Conservation (phyloP, 2,888 invertebrate genomes). For the Chrysolina haemoptera region DNA sequence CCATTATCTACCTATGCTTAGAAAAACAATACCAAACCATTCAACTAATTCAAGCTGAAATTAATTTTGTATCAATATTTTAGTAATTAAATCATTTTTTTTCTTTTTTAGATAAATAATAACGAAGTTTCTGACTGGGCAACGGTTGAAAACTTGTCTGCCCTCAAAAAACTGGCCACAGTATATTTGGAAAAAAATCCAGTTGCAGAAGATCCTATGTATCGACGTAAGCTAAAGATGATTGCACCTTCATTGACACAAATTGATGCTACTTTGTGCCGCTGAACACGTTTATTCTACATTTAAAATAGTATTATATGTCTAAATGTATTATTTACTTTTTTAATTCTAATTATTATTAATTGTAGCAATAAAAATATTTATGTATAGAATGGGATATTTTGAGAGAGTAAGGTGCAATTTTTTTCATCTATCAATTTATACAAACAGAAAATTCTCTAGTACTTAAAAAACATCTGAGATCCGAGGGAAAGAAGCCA, state of each 20-base stretch:
- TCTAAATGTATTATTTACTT: constrained; percentile 2
- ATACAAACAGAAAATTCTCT: too few species aligned
- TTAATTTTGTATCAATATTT: too few species aligned
- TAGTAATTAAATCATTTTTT: too few species aligned
- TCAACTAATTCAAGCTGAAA: too few species aligned
- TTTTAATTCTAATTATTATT: background rate
- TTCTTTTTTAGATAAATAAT: constrained; percentile 86
- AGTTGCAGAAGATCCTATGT: constrained; percentile 85
- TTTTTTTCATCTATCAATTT: too few species aligned
- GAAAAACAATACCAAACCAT: too few species aligned
- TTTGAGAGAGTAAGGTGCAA: too few species aligned
- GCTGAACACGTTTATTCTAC: constrained; percentile 69
- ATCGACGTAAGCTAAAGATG: constrained; percentile 92
- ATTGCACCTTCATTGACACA: constrained; percentile 89
- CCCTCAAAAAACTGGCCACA: constrained; percentile 81
- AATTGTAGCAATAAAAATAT: background rate
- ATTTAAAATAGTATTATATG: constrained; percentile 13
- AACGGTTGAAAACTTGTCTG: constrained; percentile 81
- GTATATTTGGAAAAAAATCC: constrained; percentile 97
- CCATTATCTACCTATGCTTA: too few species aligned
- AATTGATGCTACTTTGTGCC: constrained; percentile 95
- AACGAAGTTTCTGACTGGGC: constrained; percentile 90
- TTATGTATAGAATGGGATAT: too few species aligned
- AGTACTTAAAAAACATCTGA: too few species aligned
- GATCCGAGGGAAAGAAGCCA: too few species aligned